Conservation (phyloP, 2,113 vertebrate species). For the Callocephalon fimbriatum region DNA sequence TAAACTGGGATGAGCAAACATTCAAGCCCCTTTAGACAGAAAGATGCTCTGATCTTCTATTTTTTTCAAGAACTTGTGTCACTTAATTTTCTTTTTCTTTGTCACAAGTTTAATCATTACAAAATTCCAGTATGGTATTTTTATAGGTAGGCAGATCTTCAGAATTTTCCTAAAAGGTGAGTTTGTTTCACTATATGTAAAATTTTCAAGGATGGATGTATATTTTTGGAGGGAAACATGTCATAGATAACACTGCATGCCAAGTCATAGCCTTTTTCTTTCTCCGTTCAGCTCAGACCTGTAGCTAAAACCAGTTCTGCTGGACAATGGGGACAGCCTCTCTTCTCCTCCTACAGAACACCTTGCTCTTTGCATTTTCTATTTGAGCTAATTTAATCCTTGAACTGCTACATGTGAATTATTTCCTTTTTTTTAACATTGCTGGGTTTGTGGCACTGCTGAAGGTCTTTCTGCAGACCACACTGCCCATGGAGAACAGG, state of each 20-base stretch:
- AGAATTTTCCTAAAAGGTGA: background rate
- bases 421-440: background rate
- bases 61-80: background rate
- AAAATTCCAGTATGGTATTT: background rate
- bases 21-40: background rate
- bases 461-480: background rate
- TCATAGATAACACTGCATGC: background rate
- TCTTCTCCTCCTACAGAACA: background rate
- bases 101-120: background rate
- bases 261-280: background rate
- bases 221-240: background rate
- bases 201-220: background rate
- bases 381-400: background rate
- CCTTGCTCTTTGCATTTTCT: background rate
- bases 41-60: background rate
- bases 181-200: rapidly evolving
- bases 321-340: rapidly evolving
- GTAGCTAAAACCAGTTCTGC: background rate
- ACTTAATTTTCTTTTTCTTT: background rate
- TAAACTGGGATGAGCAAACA: background rate
- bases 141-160: rapidly evolving
- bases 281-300: background rate
- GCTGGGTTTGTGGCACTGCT: background rate
- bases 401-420: rapidly evolving
- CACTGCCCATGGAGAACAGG: background rate